A percentile compares a stretch with the other conserved stretches of the same genome.
Conservation (phyloP, 1,140 invertebrate genomes). For the Caenorhabditis latens region DNA sequence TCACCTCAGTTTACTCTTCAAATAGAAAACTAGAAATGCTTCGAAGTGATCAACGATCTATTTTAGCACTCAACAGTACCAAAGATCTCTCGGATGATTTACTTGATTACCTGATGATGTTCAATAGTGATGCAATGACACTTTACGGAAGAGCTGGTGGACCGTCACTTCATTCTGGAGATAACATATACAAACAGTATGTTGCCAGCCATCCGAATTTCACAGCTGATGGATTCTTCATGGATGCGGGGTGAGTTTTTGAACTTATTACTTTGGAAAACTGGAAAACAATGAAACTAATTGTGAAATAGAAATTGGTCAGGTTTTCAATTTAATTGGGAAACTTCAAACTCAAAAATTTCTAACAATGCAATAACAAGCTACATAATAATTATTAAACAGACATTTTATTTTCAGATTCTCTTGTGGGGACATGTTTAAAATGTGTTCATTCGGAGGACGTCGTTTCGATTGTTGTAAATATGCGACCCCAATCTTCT, state of each 20-base stretch:
- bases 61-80: slow-evolving; percentile 68
- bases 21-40: slow-evolving; percentile 1
- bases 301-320: too few relatives aligned
- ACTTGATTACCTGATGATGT: slow-evolving; percentile 71
- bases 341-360: too few relatives aligned
- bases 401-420: slow-evolving; percentile 51
- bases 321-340: too few relatives aligned
- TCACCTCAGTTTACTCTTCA: not conserved
- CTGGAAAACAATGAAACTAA: too few relatives aligned
- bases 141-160: slow-evolving; percentile 61
- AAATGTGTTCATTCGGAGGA: slow-evolving; percentile 73
- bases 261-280: not conserved
- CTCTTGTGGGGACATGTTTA: slow-evolving; percentile 70
- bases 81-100: slow-evolving; percentile 67
- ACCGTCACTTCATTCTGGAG: slow-evolving; percentile 51
- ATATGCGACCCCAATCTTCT: slow-evolving; percentile 70
- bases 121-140: slow-evolving; percentile 63
- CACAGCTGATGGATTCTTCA: slow-evolving; percentile 73
- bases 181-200: slow-evolving; percentile 67
- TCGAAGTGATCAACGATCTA: slow-evolving; percentile 9
- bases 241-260: slow-evolving; percentile 65
- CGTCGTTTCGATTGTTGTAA: slow-evolving; percentile 73
- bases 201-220: slow-evolving; percentile 66
- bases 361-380: too few relatives aligned
- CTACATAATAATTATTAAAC: not conserved